phyloP scores from a whole-genome alignment of 2,797 vertebrate genomes.

The Myotis planiceps region DNA sequence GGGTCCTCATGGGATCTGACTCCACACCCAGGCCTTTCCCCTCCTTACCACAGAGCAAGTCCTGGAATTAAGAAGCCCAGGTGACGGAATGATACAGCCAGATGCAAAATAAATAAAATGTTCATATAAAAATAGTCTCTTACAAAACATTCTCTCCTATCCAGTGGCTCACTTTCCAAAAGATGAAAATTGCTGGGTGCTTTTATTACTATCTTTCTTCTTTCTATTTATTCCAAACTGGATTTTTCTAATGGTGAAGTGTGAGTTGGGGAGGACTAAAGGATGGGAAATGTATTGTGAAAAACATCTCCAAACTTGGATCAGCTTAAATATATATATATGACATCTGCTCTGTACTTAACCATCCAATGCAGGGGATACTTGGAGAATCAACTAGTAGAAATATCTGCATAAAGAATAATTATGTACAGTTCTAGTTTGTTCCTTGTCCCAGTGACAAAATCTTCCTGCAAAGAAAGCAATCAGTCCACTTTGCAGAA shows the following conservation, averaged over 20 bases:
- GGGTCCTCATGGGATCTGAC: neutral
- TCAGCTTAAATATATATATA: slow-evolving; percentile 85
- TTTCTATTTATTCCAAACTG: slow-evolving; percentile 79
- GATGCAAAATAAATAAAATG: slow-evolving; percentile 97
- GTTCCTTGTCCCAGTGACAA: slow-evolving; percentile 79
- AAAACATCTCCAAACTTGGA: slow-evolving; percentile 84
- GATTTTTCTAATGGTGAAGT: slow-evolving; percentile 80
- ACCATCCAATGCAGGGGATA: slow-evolving; percentile 82
- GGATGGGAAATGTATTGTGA: slow-evolving; percentile 48
- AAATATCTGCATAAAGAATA: slow-evolving; percentile 87
- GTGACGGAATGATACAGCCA: slow-evolving; percentile 88
- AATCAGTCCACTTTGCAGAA: slow-evolving; percentile 87
- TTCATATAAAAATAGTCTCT: slow-evolving; percentile 99
- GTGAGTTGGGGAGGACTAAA: slow-evolving; percentile 58
- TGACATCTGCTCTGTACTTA: slow-evolving; percentile 87
- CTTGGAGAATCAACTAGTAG: slow-evolving; percentile 86
- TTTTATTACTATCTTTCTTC: slow-evolving; percentile 72
- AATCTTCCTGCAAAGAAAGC: slow-evolving; percentile 84
- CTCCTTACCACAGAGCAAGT: slow-evolving; percentile 76
- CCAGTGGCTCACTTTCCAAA: slow-evolving; percentile 90
- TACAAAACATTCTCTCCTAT: slow-evolving; percentile 97
- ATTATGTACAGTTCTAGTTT: slow-evolving; percentile 87
- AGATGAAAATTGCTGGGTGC: slow-evolving; percentile 89
- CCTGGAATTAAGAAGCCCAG: slow-evolving; percentile 84
- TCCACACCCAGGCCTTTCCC: neutral